phyloP scores from a whole-genome alignment of 2,888 invertebrate genomes.

The Dasysyrphus albostriatus region DNA sequence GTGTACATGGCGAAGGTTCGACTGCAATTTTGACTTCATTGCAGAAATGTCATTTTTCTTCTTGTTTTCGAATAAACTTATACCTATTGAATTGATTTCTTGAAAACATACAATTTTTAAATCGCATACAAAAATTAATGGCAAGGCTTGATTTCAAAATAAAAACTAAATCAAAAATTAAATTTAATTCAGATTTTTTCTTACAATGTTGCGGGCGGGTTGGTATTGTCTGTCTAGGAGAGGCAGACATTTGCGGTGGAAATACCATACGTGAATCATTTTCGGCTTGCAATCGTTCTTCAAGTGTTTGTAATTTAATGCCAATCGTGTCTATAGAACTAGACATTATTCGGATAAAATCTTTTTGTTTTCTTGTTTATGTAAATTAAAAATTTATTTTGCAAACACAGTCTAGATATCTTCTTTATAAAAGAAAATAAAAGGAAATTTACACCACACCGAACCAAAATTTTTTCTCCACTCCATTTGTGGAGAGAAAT shows the following conservation, averaged over 20 bases:
- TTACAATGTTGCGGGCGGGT: constrained; percentile 84
- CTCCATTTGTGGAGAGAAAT: constrained; percentile 5
- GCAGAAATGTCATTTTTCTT: background rate
- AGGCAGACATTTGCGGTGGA: constrained; percentile 80
- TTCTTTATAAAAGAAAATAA: constrained; percentile 64
- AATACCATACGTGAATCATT: constrained; percentile 84
- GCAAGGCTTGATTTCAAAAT: background rate
- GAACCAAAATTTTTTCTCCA: constrained; percentile 14
- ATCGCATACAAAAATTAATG: background rate
- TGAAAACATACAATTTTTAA: background rate
- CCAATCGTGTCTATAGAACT: constrained; percentile 88
- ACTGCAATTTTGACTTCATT: background rate
- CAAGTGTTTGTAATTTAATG: constrained; percentile 90
- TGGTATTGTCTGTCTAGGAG: constrained; percentile 85
- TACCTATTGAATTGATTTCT: background rate
- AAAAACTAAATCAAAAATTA: background rate
- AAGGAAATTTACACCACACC: constrained; percentile 68
- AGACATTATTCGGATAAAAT: constrained; percentile 85
- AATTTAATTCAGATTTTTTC: constrained; percentile 79
- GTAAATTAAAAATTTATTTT: constrained; percentile 44
- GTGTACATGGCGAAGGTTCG: background rate
- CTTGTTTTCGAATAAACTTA: background rate
- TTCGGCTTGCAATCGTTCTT: constrained; percentile 89
- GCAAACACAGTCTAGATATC: constrained; percentile 46
- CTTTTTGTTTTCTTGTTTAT: constrained; percentile 24